These are phyloP conservation scores for Callinectes sapidus DNA, from an alignment of 2,888 invertebrate species.

Conservation along the genomic window DNA sequence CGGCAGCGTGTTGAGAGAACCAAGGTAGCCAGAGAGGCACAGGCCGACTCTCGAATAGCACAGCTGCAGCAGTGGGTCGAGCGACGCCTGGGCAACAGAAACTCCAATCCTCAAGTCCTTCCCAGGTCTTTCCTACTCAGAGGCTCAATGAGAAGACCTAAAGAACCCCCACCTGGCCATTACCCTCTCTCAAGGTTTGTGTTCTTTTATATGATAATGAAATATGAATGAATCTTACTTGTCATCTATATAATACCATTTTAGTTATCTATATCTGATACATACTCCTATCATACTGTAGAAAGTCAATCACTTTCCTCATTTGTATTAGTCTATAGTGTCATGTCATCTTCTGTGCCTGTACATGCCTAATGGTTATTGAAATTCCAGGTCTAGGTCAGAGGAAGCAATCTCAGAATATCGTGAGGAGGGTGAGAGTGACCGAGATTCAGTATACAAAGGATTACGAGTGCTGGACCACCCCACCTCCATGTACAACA, in stretches of 20 bases:
- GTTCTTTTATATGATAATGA: not conserved
- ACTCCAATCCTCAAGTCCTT: not conserved
- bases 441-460: constrained; percentile 62
- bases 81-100: constrained; percentile 45
- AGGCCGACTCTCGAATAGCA: constrained; percentile 36
- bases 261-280: no score
- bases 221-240: not conserved
- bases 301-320: no score
- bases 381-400: constrained; percentile 51
- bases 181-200: constrained; percentile 58
- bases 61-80: constrained; percentile 69
- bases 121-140: constrained; percentile 51
- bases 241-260: not conserved
- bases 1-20: constrained; percentile 61
- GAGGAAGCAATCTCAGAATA: constrained; percentile 62
- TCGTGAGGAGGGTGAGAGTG: constrained; percentile 59
- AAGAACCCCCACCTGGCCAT: constrained; percentile 54
- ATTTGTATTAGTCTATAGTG: no score
- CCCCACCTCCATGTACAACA: constrained; percentile 72
- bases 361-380: not conserved
- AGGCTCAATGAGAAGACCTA: constrained; percentile 45
- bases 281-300: no score
- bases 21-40: constrained; percentile 26
- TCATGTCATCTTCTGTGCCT: no score
- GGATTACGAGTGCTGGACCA: constrained; percentile 69